phyloP scores from a whole-genome alignment of 1,140 invertebrate species.

The Zaprionus ghesquierei region DNA sequence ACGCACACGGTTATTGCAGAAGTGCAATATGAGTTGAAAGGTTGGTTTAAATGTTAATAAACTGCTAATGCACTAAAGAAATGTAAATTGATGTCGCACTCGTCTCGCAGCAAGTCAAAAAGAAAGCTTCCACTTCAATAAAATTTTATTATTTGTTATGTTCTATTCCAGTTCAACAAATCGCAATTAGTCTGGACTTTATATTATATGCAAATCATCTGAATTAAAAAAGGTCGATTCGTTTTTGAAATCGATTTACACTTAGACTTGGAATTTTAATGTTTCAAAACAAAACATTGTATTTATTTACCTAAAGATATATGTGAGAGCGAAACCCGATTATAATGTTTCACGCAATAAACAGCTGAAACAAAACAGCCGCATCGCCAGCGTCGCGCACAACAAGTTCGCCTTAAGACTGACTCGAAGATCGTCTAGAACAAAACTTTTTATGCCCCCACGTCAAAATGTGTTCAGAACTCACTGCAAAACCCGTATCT shows the following conservation, averaged over 20 bases:
- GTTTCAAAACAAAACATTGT: neutral
- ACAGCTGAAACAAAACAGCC: conserved; percentile 39
- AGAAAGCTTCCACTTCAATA: neutral
- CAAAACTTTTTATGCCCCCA: conserved; percentile 58
- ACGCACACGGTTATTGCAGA: neutral
- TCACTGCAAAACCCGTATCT: conserved; percentile 55
- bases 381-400: conserved; percentile 24
- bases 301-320: conserved; percentile 11
- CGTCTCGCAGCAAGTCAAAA: neutral
- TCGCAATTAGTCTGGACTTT: neutral
- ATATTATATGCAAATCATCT: neutral
- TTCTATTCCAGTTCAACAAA: neutral
- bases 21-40: neutral
- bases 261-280: neutral
- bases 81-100: conserved; percentile 27
- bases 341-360: neutral
- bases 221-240: neutral
- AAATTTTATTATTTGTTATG: neutral
- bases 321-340: neutral
- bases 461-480: conserved; percentile 33
- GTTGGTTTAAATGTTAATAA: conserved; percentile 28
- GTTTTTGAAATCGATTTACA: neutral
- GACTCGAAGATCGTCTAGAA: conserved; percentile 64
- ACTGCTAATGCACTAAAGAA: neutral
- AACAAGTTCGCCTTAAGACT: conserved; percentile 57